Evolutionary conservation across 2,888 invertebrate species (phyloP), one percentile per base, ranked within the genome.

Genomic region (Lampropteryx suffumata): DNA sequence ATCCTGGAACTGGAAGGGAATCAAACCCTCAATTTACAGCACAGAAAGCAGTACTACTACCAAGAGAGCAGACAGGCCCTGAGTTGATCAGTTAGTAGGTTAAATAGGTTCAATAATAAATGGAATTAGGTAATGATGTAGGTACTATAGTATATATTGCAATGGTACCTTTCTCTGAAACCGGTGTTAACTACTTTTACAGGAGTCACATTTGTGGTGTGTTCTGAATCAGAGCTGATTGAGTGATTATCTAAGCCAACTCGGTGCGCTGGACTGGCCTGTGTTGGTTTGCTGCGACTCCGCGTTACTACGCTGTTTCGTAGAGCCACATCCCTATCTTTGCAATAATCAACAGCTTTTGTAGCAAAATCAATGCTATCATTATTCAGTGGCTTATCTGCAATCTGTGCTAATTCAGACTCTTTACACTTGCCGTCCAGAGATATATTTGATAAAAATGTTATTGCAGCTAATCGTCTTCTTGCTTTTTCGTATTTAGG

Each of bases 381-480:
- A 62, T 58, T 63, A 57, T 71, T 79, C 11, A 63, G 55, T 27
- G 70, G 53, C 57, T 79, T 78, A 62, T 79, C 78, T 28, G 68
- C 61, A 57, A 76, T 61, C 53, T 79, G 76, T 46, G 71, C 65
- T 51, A 81, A 56, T 59, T 82, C 93, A 54, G 94, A 93, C 79
- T 95, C 95, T 76, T 93, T 93, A 83, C 95, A 94, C 67, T 95
- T 95, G 62, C 98, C 98, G 91, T 98, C 98, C 59, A 98, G 92
- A 58, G 98, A 97, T 79, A 99, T 98, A 89, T 98, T 98, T 45
- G 97, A 95, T 67, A 99, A 92, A 91, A 98, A 99, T 75, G 97
- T 96, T 73, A 98, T 93, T 66, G 98, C 98, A 76, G 98, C 97
- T 69, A 97, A 93, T 83, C 97, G 93, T 86, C 97, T 93, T 76